phyloP scores from a whole-genome alignment of 2,888 invertebrate genomes.

The Sclerodermus sp. region DNA sequence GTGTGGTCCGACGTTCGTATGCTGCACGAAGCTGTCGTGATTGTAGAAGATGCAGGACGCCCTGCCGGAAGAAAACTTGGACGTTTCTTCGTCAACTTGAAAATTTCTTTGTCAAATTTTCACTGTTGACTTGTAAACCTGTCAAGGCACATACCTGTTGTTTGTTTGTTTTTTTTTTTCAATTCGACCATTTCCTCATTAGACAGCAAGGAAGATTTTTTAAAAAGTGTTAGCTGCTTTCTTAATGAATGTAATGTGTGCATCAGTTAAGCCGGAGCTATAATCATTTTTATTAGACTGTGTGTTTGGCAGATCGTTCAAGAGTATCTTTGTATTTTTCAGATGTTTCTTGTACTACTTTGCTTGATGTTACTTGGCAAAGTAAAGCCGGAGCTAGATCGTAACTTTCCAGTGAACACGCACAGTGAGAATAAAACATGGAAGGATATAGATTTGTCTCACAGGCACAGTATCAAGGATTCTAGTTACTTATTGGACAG shows the following conservation, averaged over 20 bases:
- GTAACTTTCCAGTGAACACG: constrained; percentile 31
- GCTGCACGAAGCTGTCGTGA: constrained; percentile 32
- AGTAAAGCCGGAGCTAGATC: constrained; percentile 31
- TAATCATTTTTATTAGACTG: no score
- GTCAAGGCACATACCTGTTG: no score
- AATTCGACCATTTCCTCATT: no score
- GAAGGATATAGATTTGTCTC: constrained; percentile 33
- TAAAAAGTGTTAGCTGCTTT: no score
- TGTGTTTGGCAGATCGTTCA: no score
- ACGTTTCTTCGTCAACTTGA: constrained; percentile 27
- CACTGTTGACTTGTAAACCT: no score
- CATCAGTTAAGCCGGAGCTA: no score
- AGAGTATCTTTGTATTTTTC: no score
- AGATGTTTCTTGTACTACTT: constrained; percentile 32
- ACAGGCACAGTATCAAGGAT: constrained; percentile 40
- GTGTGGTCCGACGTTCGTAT: constrained; percentile 44
- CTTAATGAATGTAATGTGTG: no score
- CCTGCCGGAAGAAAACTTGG: constrained; percentile 33
- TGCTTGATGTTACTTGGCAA: constrained; percentile 23
- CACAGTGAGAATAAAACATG: constrained; percentile 39
- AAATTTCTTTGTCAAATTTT: neutral
- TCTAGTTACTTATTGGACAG: constrained; percentile 42
- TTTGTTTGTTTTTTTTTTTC: no score
- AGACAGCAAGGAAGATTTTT: no score
- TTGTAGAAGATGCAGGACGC: constrained; percentile 40